Evolutionary conservation across 2,888 invertebrate species (phyloP).

Genomic region (Venusia cambrica): DNA sequence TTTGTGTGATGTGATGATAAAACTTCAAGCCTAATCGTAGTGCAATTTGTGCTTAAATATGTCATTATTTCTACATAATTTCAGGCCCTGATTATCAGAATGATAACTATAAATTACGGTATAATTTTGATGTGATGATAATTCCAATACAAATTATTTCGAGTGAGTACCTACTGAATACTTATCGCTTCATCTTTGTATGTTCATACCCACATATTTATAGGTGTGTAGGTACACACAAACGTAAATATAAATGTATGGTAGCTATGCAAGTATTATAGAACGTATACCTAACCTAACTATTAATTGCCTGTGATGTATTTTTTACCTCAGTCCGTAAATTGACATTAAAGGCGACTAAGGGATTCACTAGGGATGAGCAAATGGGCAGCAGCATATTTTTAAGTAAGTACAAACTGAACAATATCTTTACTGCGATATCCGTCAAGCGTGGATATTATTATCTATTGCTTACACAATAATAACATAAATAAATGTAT

Average conservation of each 20-base stretch:
- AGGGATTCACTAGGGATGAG: too few species aligned
- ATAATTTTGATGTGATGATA: slow-evolving; percentile 29
- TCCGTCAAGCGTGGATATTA: too few species aligned
- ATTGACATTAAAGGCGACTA: too few species aligned
- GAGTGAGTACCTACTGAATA: slow-evolving; percentile 7
- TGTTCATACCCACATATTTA: background rate
- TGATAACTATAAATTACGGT: slow-evolving; percentile 24
- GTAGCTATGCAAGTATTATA: too few species aligned
- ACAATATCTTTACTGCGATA: too few species aligned
- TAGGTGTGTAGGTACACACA: too few species aligned
- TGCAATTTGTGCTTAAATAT: slow-evolving; percentile 25
- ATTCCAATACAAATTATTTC: slow-evolving; percentile 20
- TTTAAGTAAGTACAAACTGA: too few species aligned
- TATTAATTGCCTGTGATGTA: background rate
- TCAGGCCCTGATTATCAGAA: slow-evolving; percentile 19
- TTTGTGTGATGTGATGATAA: slow-evolving; percentile 16
- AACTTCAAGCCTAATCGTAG: slow-evolving; percentile 12
- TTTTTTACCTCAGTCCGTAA: too few species aligned
- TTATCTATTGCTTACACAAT: too few species aligned
- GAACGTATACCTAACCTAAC: slow-evolving; percentile 1
- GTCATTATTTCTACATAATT: slow-evolving; percentile 25
- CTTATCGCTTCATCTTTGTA: slow-evolving; percentile 18
- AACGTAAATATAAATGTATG: too few species aligned
- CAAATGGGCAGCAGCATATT: too few species aligned
- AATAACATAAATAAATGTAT: too few species aligned